These are phyloP conservation scores for Parapristionchus giblindavisi DNA, from an alignment of 2,888 invertebrate genomes.

Conservation along the genomic window DNA sequence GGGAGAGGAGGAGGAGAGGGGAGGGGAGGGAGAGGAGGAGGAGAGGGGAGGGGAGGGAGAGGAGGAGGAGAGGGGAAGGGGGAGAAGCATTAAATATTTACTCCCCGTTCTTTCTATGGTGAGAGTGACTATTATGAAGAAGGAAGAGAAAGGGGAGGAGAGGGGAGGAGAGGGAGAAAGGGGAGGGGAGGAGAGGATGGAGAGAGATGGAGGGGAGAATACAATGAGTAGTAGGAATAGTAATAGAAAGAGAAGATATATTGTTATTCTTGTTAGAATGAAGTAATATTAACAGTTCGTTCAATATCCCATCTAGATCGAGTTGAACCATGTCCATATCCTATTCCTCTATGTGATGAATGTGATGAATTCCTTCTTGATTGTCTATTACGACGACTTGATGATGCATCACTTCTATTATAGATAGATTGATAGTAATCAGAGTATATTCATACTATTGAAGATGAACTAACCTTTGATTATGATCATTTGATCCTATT, in stretches of 20 bases:
- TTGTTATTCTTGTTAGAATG: neutral
- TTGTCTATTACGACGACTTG: conserved; percentile 44
- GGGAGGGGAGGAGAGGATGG: conserved; percentile 13
- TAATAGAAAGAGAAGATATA: neutral
- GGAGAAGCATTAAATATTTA: conserved; percentile 14
- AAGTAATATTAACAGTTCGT: conserved; percentile 45
- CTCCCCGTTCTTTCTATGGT: conserved; percentile 16
- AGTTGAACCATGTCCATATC: conserved; percentile 69
- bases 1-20: too few relatives aligned
- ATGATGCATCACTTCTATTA: too few relatives aligned
- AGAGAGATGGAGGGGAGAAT: neutral
- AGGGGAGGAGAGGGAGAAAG: neutral
- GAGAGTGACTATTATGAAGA: too few relatives aligned
- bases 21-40: too few relatives aligned
- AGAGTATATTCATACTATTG: too few relatives aligned
- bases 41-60: too few relatives aligned
- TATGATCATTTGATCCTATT: too few relatives aligned
- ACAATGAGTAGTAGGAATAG: conserved; percentile 4
- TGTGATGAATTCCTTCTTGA: conserved; percentile 46
- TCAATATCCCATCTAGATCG: conserved; percentile 67
- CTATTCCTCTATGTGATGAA: conserved; percentile 54
- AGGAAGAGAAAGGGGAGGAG: conserved; percentile 2
- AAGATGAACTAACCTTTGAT: too few relatives aligned
- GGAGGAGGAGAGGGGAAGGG: conserved; percentile 13
- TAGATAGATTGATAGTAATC: too few relatives aligned